Evolutionary conservation across 2,113 vertebrate genomes (phyloP).

Genomic region (Herpetotheres cachinnans): DNA sequence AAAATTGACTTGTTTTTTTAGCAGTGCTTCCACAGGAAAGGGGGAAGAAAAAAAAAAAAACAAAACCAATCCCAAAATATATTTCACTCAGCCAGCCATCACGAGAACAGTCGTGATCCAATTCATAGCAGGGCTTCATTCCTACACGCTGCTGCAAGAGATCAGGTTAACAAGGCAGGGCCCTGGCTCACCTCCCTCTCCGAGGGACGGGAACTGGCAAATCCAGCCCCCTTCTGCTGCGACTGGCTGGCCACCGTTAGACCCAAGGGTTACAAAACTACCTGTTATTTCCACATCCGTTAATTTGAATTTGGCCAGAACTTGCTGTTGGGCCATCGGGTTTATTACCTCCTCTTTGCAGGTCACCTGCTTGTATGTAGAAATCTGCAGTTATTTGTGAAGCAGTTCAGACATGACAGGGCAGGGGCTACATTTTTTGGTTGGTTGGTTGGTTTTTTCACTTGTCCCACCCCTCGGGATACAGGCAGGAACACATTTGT

Average conservation of each 20-base stretch:
- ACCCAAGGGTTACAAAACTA: neutral
- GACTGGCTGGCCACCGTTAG: neutral
- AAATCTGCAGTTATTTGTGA: neutral
- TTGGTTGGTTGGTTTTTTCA: neutral
- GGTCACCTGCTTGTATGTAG: too few species aligned
- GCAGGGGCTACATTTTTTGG: neutral
- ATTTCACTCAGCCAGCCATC: neutral
- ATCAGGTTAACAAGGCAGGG: neutral
- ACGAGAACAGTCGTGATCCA: neutral
- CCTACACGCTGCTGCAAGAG: neutral
- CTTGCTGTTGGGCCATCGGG: neutral
- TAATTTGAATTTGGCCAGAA: neutral
- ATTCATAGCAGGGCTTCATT: neutral
- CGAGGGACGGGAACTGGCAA: neutral
- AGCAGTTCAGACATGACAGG: neutral
- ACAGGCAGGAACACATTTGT: neutral
- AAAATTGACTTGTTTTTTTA: neutral
- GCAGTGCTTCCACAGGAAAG: neutral
- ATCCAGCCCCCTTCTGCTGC: neutral
- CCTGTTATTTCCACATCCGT: neutral
- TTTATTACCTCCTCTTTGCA: neutral
- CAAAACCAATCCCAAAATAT: too few species aligned
- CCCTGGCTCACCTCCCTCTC: neutral
- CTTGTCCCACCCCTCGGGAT: neutral
- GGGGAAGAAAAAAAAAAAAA: accelerated